Conservation (phyloP, 2,797 vertebrate species). For the Muscicapa comitata region DNA sequence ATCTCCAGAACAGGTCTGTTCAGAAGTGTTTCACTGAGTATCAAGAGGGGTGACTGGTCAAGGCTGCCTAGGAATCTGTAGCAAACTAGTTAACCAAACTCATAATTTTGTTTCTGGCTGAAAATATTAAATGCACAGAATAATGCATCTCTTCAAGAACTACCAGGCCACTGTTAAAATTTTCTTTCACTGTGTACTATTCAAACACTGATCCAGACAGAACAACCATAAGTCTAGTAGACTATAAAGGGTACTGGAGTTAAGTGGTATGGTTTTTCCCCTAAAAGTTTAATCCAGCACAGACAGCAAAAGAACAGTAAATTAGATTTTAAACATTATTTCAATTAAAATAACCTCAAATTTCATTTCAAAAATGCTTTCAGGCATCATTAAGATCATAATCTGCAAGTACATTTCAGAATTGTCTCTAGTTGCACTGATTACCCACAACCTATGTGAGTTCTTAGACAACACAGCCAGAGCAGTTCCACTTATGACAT, state of each 20-base stretch:
- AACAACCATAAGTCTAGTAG: background rate
- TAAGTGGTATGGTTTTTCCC: background rate
- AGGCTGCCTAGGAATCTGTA: background rate
- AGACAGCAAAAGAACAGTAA: background rate
- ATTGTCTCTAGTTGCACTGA: background rate
- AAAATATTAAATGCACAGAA: background rate
- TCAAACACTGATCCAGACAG: background rate
- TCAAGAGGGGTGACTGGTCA: background rate
- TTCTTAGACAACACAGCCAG: background rate
- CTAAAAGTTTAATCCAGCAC: background rate
- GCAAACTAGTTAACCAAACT: background rate
- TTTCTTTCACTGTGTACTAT: background rate
- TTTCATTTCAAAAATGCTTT: slow-evolving; percentile 17
- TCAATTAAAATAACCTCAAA: slow-evolving; percentile 23
- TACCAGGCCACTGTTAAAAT: background rate
- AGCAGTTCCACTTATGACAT: background rate
- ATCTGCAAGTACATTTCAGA: background rate
- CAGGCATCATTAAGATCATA: background rate
- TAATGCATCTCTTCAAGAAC: background rate
- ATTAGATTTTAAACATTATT: background rate
- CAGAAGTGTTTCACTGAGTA: background rate
- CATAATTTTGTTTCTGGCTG: background rate
- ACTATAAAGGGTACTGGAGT: background rate
- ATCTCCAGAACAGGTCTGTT: background rate
- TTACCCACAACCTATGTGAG: background rate